Base-by-base conservation (phyloP, 2,113 vertebrate species). In the Puffinus mauretanicus region DNA sequence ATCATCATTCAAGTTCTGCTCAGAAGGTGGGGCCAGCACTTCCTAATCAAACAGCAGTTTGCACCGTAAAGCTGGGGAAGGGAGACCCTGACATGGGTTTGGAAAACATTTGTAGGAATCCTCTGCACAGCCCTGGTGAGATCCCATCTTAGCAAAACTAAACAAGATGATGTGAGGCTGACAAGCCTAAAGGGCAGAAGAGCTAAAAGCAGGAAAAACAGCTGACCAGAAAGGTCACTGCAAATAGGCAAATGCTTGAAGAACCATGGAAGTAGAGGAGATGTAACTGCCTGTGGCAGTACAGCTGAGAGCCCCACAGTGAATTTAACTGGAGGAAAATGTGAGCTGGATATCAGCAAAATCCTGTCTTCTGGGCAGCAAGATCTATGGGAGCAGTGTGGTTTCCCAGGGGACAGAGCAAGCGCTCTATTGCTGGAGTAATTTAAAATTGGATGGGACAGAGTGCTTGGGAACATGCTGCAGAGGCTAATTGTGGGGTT, bases 381-480 rank as follows among this genome's bases (percentile, higher is more conserved):
- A 52, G 82, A 57, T 94, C 90, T 90, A 18, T 95, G 90, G 82
- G 94, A 95, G 90, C 84, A 85, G 81, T 86, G 26, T 36, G 36
- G 14, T 8, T 70, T 91, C 95, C 97, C 95, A 94, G 29, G 91
- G 93, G 95, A 94, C 64, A 61, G 30, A 80, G 81, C 70, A 32
- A 73, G 75, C 0, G 1, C 94, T 91, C 94, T 94, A 40, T 93
- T 96, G 93, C 94, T 95, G 94, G 93, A 93, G 86, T 65, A 89
- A 93, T 90, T 97, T 97, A 96, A 97, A 96, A 97, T 94, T 96
- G 95, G 95, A 96, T 89, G 87, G 94, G 97, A 96, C 95, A 82
- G 81, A 90, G 89, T 91, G 91, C 96, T 97, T 97, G 97, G 96
- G 97, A 97, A 97, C 94, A 71, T 51, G 80, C 82, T 94, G 91